Conservation (phyloP, 2,113 vertebrate species). For the Cynopterus brachyotis region DNA sequence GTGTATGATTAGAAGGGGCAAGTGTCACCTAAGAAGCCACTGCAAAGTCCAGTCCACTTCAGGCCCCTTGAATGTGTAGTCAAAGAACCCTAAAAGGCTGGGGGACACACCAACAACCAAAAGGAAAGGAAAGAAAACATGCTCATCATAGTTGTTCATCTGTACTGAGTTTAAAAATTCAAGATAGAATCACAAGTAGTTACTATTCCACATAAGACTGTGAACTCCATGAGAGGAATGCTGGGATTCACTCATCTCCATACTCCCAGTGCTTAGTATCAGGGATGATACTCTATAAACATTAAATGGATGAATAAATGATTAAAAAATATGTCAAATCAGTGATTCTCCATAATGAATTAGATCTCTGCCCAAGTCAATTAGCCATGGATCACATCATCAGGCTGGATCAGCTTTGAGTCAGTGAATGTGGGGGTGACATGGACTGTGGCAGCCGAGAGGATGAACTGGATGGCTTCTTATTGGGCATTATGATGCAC, state of each 20-base stretch:
- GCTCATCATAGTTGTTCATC: background rate
- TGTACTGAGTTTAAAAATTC: background rate
- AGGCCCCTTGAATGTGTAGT: background rate
- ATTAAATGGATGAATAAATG: background rate
- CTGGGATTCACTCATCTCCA: background rate
- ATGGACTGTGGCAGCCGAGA: background rate
- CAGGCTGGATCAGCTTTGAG: background rate
- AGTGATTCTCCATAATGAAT: background rate
- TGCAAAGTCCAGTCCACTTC: background rate
- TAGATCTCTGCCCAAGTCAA: background rate
- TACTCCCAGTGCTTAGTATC: background rate
- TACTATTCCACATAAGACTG: background rate
- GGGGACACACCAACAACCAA: background rate
- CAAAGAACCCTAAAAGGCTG: background rate
- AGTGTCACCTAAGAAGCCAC: background rate
- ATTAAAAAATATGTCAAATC: background rate
- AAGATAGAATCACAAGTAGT: background rate
- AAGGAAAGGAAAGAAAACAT: background rate
- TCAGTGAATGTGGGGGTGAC: background rate
- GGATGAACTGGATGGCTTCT: background rate
- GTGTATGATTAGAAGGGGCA: background rate
- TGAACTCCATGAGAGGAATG: background rate
- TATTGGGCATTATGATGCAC: background rate
- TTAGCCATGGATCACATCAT: background rate
- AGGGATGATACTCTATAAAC: background rate